Evolutionary conservation across 2,113 vertebrate species (phyloP).

Genomic region (Gobius niger): DNA sequence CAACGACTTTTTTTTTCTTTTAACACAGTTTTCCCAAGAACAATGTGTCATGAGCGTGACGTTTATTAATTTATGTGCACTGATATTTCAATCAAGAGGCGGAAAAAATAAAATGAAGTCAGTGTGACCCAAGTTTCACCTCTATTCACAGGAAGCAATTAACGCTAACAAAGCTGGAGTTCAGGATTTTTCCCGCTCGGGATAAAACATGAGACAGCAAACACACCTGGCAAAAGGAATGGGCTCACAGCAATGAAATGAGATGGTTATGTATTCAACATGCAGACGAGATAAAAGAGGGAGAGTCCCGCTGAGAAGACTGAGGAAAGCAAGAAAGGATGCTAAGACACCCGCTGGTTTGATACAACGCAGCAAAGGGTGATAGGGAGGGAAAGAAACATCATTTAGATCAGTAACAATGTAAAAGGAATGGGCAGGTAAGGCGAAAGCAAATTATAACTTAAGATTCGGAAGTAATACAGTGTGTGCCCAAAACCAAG

Average conservation of each 20-base stretch:
- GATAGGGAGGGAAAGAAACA: neutral
- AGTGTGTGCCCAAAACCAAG: neutral
- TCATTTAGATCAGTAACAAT: neutral
- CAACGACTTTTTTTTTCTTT: conserved; percentile 45
- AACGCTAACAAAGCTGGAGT: conserved; percentile 13
- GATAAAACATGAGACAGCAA: conserved; percentile 9
- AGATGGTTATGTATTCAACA: conserved; percentile 11
- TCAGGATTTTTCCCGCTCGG: conserved; percentile 5
- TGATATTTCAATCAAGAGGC: conserved; percentile 33
- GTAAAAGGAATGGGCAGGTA: neutral
- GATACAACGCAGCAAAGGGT: neutral
- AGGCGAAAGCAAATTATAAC: neutral
- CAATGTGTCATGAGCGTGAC: neutral
- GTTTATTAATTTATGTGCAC: conserved; percentile 24
- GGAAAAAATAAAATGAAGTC: conserved; percentile 48
- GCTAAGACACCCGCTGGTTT: neutral
- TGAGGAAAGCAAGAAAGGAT: neutral
- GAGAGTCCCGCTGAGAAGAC: conserved; percentile 2
- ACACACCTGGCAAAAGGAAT: conserved; percentile 1
- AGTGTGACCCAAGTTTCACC: conserved; percentile 16
- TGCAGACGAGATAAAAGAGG: conserved; percentile 1
- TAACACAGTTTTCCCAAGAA: conserved; percentile 28
- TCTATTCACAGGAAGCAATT: conserved; percentile 17
- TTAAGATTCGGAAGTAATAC: neutral
- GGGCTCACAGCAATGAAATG: neutral